Base-by-base conservation (phyloP, 2,888 invertebrate species). In the Erpobdella octoculata region DNA sequence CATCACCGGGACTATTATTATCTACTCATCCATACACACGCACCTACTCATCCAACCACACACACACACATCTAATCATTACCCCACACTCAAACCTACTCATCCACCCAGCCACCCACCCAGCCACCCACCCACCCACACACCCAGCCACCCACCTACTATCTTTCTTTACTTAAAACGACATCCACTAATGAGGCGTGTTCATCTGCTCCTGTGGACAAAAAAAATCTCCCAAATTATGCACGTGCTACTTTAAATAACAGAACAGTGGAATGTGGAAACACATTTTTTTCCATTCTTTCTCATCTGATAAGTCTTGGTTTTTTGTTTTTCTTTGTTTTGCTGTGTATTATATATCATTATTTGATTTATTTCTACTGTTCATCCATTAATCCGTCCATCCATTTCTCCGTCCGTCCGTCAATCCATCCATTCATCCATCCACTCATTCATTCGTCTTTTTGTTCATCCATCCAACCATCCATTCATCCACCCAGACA, bases 341-440 rank as follows among this genome's bases (percentile, higher is more conserved):
- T n/a, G n/a, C n/a, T 18, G 18, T 41, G 46, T 18, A 41, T 41
- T 18, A 12, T 12, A 12, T 12, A 12, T 12, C 18, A 12, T 18
- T 12, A 12, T 18, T 18, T 12, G 12, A 12, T 18, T 12, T 65
- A 15, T 12, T 31, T n/a, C n/a, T n/a, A n/a, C n/a, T n/a, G n/a
- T 61, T 31, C 61, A 61, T 61, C 61, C 61, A 61, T 61, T 31
- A 21, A 61, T 61, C 61, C 61, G 31, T 61, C 61, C 61, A 61
- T 61, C 61, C 61, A 61, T 4, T 31, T 31, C 21, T 61, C 61
- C 61, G 31, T 61, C 61, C 61, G 31, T 61, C 61, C 62, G 33
- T 62, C 62, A 28, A 62, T 62, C 62, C 62, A 62, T 62, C 62
- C 62, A 62, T 62, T 33, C 5, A 62, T 62, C 62, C 62, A 62